Evolutionary conservation across 2,797 vertebrate genomes (phyloP), one percentile per base, ranked within the genome.

Genomic region (Esox masquinongy): DNA sequence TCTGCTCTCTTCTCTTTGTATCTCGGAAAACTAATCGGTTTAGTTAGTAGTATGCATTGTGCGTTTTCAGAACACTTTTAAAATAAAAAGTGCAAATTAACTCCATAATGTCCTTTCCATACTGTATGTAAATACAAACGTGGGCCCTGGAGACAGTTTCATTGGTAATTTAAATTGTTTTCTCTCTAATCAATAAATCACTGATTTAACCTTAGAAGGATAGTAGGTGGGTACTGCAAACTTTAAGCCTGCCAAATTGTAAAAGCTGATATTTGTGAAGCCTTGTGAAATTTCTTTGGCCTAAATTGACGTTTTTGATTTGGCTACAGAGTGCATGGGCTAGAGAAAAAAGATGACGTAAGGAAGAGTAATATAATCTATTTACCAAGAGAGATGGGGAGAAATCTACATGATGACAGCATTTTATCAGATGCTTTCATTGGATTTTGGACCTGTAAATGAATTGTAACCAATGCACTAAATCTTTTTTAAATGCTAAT

Each of bases 21-120:
- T 84, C 81, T 83, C 39, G 43, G 43, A n/a, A 78, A 34, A 85
- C 68, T 77, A 85, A 78, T 88, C 82, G 80, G 81, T 88, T 81
- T 84, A 77, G 81, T 83, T 80, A 47, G 9, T 5, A 64, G 26
- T 1, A 47, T 47, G 5, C 17, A 56, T 17, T 56, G 56, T n/a
- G 19, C 5, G n/a, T 11, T 59, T 24, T 59, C 56, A 24, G 19
- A 59, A 9, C 5, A 22, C 19, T 11, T 56, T 56, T 9, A 22
- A 2, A 59, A 24, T 24, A 22, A n/a, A 24, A 24, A 24, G 19
- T 59, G 56, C 56, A 59, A n/a, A 59, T 9, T 47, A 47, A 47
- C 43, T 14, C 4, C 43, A 47, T 47, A 61, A 49, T 17, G 70
- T 31, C 29, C 7, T 47, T 26, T 61, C 8, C 22, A 24, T 50